A percentile compares a stretch with the other conserved stretches of the same genome.
Evolutionary conservation across 64 coral and sea anemone genomes (phyloP).

Genomic region (Montipora sp.): DNA sequence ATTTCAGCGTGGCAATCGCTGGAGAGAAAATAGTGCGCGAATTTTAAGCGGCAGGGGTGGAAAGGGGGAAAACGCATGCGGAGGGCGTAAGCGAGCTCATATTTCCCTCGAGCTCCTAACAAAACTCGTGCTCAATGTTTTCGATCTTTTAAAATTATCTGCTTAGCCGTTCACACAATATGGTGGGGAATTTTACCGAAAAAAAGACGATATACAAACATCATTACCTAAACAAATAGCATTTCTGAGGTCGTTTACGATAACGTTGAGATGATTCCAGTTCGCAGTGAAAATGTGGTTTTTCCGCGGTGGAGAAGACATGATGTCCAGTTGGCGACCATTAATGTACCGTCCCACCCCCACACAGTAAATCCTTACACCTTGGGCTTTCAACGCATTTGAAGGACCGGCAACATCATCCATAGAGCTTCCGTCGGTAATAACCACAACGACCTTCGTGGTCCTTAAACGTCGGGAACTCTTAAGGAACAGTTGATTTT

Average conservation of each 20-base stretch:
- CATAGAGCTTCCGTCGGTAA: conserved; percentile 62
- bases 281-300: conserved; percentile 75
- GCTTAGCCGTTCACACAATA: no score
- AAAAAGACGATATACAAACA: not conserved
- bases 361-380: conserved; percentile 61
- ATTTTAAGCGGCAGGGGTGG: no score
- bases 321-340: conserved; percentile 63
- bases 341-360: conserved; percentile 75
- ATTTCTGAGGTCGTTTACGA: conserved; percentile 66
- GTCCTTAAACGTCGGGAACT: conserved; percentile 20
- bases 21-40: no score
- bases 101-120: no score
- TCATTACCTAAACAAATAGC: conserved; percentile 61
- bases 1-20: no score
- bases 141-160: no score
- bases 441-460: conserved; percentile 63
- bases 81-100: no score
- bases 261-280: conserved; percentile 56
- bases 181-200: not conserved
- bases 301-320: conserved; percentile 59
- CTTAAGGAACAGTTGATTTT: conserved; percentile 50
- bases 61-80: no score
- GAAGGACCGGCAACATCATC: conserved; percentile 65
- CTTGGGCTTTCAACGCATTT: conserved; percentile 50
- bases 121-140: no score